Conservation (phyloP, 2,113 vertebrate species). For the Hippoglossus stenolepis region DNA sequence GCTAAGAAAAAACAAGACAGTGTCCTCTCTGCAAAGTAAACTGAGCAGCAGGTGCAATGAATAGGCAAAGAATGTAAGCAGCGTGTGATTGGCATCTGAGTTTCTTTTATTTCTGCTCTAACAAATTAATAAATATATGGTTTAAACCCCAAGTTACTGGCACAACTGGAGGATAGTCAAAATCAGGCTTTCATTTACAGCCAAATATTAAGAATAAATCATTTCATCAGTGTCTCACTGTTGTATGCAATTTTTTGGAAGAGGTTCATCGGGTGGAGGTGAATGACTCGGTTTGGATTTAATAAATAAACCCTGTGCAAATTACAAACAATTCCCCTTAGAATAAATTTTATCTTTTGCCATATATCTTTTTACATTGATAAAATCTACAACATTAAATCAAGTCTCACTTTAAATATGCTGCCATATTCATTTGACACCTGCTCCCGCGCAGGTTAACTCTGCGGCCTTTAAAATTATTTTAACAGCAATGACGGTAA, state of each 20-base stretch:
- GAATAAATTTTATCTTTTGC: not conserved
- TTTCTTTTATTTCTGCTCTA: not conserved
- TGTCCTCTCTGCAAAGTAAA: slow-evolving; percentile 11
- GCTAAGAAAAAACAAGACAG: not conserved
- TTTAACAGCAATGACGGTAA: slow-evolving; percentile 23
- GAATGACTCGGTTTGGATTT: not conserved
- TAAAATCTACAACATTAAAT: slow-evolving; percentile 16
- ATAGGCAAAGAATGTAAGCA: slow-evolving; percentile 1
- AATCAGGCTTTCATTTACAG: not conserved
- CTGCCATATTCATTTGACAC: slow-evolving; percentile 19
- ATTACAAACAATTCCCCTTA: not conserved
- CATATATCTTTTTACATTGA: not conserved
- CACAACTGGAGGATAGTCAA: not conserved
- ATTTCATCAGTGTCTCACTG: not conserved
- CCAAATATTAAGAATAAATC: not conserved
- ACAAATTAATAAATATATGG: not conserved
- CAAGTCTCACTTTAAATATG: not conserved
- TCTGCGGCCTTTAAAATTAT: slow-evolving; percentile 9
- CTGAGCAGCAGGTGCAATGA: slow-evolving; percentile 10
- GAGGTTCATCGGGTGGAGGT: too few relatives aligned
- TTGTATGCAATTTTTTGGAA: not conserved
- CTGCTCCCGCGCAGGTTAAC: slow-evolving; percentile 20
- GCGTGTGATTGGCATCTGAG: not conserved
- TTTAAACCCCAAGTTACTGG: not conserved
- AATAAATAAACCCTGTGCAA: not conserved